These are phyloP conservation scores for Thymallus thymallus DNA, from an alignment of 2,113 vertebrate genomes.

Conservation along the genomic window DNA sequence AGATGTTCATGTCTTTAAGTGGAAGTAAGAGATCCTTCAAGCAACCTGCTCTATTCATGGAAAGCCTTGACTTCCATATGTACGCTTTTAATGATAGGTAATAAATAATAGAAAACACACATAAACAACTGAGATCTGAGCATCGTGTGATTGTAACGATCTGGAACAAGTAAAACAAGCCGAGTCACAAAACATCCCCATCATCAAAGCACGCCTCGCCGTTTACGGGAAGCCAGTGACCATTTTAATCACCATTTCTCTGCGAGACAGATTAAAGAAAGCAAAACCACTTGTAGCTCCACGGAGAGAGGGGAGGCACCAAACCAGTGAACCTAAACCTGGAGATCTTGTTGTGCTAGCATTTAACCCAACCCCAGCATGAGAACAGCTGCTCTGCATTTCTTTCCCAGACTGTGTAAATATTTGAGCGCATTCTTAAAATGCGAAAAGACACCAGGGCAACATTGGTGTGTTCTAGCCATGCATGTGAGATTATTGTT, in stretches of 20 bases:
- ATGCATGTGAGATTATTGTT: constrained; percentile 19
- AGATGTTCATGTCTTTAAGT: no score
- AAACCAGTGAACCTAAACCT: constrained; percentile 30
- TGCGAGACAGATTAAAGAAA: constrained; percentile 15
- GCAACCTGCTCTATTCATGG: not conserved
- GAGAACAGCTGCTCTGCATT: constrained; percentile 63
- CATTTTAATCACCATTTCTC: constrained; percentile 11
- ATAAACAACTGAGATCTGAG: not conserved
- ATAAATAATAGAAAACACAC: not conserved
- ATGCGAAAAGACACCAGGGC: constrained; percentile 16
- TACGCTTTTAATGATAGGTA: not conserved
- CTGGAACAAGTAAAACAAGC: constrained; percentile 13
- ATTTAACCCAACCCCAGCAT: constrained; percentile 35
- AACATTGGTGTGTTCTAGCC: constrained; percentile 25
- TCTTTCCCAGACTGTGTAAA: constrained; percentile 53
- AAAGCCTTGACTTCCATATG: not conserved
- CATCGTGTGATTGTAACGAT: constrained; percentile 23
- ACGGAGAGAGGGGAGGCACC: not conserved
- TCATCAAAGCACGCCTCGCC: constrained; percentile 6
- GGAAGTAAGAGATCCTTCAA: no score
- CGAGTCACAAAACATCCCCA: not conserved
- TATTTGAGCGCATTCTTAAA: constrained; percentile 37
- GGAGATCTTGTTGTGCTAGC: constrained; percentile 12
- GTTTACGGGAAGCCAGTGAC: constrained; percentile 13
- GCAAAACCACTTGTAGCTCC: constrained; percentile 1